These are phyloP conservation scores for Staurois parvus DNA, from an alignment of 2,797 vertebrate genomes.

Conservation along the genomic window DNA sequence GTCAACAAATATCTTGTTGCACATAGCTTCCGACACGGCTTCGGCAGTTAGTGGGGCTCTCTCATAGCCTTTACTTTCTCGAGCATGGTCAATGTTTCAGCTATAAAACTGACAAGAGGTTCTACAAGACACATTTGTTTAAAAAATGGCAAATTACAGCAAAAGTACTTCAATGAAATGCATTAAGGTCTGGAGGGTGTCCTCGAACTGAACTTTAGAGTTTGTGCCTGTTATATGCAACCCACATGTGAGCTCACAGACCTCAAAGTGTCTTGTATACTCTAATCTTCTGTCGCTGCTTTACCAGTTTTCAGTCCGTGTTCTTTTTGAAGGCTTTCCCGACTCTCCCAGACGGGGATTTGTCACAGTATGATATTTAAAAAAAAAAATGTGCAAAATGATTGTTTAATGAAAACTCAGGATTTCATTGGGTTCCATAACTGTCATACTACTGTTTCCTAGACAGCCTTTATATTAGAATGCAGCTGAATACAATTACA, in stretches of 20 bases:
- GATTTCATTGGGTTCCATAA: background rate
- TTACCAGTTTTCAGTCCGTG: conserved; percentile 30
- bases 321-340: conserved; percentile 36
- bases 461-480: background rate
- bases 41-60: conserved; percentile 37
- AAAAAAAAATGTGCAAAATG: conserved; percentile 12
- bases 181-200: conserved; percentile 52
- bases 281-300: conserved; percentile 48
- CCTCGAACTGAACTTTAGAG: conserved; percentile 54
- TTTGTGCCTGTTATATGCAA: conserved; percentile 49
- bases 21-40: conserved; percentile 56
- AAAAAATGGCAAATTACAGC: conserved; percentile 55
- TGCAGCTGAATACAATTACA: background rate
- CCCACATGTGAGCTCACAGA: conserved; percentile 49
- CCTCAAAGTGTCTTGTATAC: conserved; percentile 49
- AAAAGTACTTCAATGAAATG: conserved; percentile 53
- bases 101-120: conserved; percentile 61
- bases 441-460: background rate
- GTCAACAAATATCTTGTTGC: conserved; percentile 62
- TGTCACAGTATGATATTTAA: conserved; percentile 5
- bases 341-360: conserved; percentile 16
- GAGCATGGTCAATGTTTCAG: conserved; percentile 55
- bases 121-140: conserved; percentile 59
- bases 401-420: background rate
- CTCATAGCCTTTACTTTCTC: conserved; percentile 41